Base-by-base conservation (phyloP, 2,888 invertebrate genomes). In the Sturmia bella region DNA sequence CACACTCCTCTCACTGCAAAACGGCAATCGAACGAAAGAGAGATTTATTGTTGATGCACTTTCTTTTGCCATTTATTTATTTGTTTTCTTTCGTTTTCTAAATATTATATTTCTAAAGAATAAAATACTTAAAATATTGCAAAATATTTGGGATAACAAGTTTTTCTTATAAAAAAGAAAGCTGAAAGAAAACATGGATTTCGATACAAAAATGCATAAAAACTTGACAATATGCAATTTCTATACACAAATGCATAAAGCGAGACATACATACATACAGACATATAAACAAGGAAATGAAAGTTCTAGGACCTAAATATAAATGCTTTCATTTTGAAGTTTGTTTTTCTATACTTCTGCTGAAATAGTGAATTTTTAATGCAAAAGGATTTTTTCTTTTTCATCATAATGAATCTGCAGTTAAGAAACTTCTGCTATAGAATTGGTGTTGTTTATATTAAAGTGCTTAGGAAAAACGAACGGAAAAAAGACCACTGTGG, bases 41-140 rank as follows among this genome's bases (percentile, higher is more conserved):
- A 73, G 79, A 80, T 80, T 80, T 80, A 75, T 80, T 56, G 69
- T 59, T 57, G 69, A 70, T 80, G 63, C 80, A 69, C 69, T 80
- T 80, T 66, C 50, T 57, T 50, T 56, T 64, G 59, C 32, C 48
- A 45, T 24, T 27, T 21, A 11, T n/a, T 21, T 50, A 13, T 9
- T 12, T 32, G 7, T 19, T 61, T 17, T 61, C 24, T 64, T 19
- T 61, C 48, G 17, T 27, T 37, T 39, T 66, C 17, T 37, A 21
- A 41, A 57, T 73, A 13, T 52, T 68, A 6, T 27, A 45, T 56
- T 68, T 43, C 68, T 61, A 59, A 52, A 75, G 59, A 64, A 80
- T 74, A 64, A 80, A 80, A 70, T 80, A 69, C 74, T 75, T 80
- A 57, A 80, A 74, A 69, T 75, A 75, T 79, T 79, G 73, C 73